Evolutionary conservation across 2,113 vertebrate species (phyloP), one percentile per base, ranked within the genome.

Genomic region (Acrocephalus arundinaceus): DNA sequence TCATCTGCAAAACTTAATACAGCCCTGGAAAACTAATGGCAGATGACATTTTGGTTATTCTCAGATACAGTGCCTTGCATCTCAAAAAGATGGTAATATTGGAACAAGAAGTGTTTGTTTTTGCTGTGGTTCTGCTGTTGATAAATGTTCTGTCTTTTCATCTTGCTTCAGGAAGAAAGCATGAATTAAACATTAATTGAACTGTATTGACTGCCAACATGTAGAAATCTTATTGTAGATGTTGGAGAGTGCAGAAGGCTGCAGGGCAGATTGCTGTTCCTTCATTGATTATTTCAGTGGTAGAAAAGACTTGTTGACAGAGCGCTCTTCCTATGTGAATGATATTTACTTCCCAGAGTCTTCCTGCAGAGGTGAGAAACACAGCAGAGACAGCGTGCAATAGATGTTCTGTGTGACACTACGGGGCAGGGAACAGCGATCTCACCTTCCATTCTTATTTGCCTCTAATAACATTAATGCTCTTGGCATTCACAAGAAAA

Each of bases 171-270:
- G 65, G 77, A 97, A 94, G 94, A 93, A 97, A 91, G 78, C 87
- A 94, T 97, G 96, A 96, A 97, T 97, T 97, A 97, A 97, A 96
- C 97, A 97, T 97, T 97, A 97, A 97, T 97, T 97, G 93, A 91
- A 94, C 81, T 72, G 81, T 94, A 92, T 92, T 95, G 96, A 96
- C 94, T 96, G 96, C 94, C 87, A 92, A 86, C 90, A 61, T n/a
- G 85, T 73, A 95, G 93, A 94, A 95, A 95, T 95, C 89, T 68
- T 85, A 96, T 89, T 97, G 94, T 93, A 96, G 94, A 96, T 1
- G 28, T 72, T 95, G 81, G 92, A 67, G 79, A 94, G 83, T 94
- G 89, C 74, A 93, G 89, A 79, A 95, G 78, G 86, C 95, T 96
- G 55, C 66, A 85, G 92, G 92, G 90, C 45, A 85, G 81, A 87